These are phyloP conservation scores for Mormyrus iriodes DNA, from an alignment of 2,113 vertebrate genomes.

Conservation along the genomic window DNA sequence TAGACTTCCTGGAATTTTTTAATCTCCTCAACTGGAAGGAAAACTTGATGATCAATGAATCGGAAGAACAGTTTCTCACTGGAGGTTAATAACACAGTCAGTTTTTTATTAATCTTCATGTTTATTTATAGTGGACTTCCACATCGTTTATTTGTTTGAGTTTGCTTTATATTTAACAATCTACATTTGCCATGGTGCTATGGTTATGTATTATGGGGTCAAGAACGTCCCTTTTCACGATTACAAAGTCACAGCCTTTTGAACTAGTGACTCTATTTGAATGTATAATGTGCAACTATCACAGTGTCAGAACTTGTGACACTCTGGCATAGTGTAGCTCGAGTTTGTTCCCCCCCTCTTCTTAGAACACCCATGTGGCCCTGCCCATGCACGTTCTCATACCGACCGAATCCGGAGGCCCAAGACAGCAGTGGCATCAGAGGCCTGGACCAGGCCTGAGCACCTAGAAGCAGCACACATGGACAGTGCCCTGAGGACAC, in stretches of 20 bases:
- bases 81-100: conserved; percentile 54
- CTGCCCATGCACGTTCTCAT: background rate
- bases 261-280: background rate
- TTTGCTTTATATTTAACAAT: background rate
- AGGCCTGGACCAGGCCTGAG: conserved; percentile 49
- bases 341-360: background rate
- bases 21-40: conserved; percentile 88
- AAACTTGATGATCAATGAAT: conserved; percentile 56
- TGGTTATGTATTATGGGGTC: background rate
- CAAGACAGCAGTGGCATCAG: conserved; percentile 25
- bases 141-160: background rate
- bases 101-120: background rate
- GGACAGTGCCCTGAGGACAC: conserved; percentile 53
- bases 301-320: background rate
- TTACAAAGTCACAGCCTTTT: background rate
- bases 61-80: conserved; percentile 60
- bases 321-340: background rate
- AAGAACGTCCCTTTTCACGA: background rate
- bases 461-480: conserved; percentile 56
- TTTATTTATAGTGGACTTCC: background rate
- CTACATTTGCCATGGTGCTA: background rate
- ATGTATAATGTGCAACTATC: background rate
- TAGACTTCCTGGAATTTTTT: conserved; percentile 74
- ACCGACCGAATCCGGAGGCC: background rate
- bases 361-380: background rate